Base-by-base conservation (phyloP, 2,113 vertebrate species). In the Todiramphus chloris region DNA sequence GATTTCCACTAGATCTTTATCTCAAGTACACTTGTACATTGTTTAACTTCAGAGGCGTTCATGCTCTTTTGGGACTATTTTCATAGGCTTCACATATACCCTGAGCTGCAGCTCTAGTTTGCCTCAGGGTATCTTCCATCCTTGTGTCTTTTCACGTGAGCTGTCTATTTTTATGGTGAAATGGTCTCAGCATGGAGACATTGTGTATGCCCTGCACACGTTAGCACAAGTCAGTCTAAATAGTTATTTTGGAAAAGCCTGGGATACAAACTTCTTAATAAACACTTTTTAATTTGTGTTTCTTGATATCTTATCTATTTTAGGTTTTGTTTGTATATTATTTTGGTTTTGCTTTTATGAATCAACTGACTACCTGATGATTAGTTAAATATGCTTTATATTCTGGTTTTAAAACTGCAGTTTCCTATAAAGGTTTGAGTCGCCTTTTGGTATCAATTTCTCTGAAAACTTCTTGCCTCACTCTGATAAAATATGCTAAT, bases 341-440 rank as follows among this genome's bases (percentile, higher is more conserved):
- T 51, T 51, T 28, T 56, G 14, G 15, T 43, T 73, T 83, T 67
- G 72, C 39, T 46, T 6, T 83, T 35, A 43, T 14, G 11, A 81
- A 72, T 70, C 16, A 78, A 6, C 6, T 83, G 13, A 69, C 16
- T 81, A n/a, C 4, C 16, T 33, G 16, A 28, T 73, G 9, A 50
- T 53, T 68, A 66, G 5, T 33, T 84, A 39, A 93, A 28, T 33
- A n/a, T 17, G 27, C 5, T 39, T 66, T 44, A 13, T 76, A 53
- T 20, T 63, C 30, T 43, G 8, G 1, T 37, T 51, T 93, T 48
- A 48, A 81, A 72, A 5, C 14, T 72, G 8, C 0, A 0, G 14
- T 66, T 86, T 35, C 11, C 37, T 68, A 4, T 27, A 5, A 82
- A 87, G 77, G 28, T 5, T 11, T 6, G 33, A 76, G 80, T 51